Evolutionary conservation across 2,113 vertebrate species (phyloP).

Genomic region (Varanus komodoensis): DNA sequence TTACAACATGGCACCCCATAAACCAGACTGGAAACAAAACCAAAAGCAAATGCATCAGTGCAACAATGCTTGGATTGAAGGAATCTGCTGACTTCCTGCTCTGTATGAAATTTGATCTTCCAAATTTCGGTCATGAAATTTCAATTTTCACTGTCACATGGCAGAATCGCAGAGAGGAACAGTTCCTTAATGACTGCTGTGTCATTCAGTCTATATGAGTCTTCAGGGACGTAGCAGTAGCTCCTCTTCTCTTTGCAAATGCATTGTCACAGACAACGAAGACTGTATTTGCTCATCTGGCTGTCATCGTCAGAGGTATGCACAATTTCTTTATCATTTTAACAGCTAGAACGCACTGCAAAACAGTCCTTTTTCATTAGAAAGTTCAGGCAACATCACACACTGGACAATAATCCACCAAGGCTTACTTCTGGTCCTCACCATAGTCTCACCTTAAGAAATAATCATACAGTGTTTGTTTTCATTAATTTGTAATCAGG

Average conservation of each 20-base stretch:
- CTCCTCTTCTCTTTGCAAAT: neutral
- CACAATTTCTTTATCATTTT: neutral
- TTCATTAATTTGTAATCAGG: neutral
- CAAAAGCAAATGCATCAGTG: neutral
- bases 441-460: rapidly evolving
- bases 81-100: neutral
- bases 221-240: rapidly evolving
- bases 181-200: neutral
- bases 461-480: neutral
- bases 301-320: neutral
- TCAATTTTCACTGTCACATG: neutral
- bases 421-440: neutral
- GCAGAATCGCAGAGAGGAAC: neutral
- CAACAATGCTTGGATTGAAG: rapidly evolving
- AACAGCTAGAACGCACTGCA: neutral
- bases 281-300: neutral
- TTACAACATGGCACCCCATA: neutral
- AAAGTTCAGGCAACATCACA: neutral
- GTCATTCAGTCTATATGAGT: rapidly evolving
- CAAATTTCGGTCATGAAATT: neutral
- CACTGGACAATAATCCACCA: neutral
- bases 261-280: neutral
- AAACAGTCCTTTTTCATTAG: neutral
- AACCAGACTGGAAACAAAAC: rapidly evolving
- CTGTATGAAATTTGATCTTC: neutral